Evolutionary conservation across 1,140 invertebrate genomes (phyloP), one percentile per base, ranked within the genome.

Genomic region (Tenebrio molitor): DNA sequence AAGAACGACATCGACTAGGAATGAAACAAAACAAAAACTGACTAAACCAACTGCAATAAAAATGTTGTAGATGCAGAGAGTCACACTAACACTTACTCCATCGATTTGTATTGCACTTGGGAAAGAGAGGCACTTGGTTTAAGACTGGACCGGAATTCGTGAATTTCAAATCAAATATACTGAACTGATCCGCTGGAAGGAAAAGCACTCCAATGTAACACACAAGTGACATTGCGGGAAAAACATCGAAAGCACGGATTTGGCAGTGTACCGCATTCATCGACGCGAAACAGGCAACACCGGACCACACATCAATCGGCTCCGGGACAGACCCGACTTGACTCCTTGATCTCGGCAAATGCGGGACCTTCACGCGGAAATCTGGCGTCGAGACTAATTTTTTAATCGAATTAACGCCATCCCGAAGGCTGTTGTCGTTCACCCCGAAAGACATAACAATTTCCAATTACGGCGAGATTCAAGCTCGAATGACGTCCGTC

Each of bases 131-230:
- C 75, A 80, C 78, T 74, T 80, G 75, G 76, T 82, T 81, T 66
- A 80, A 77, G 64, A 78, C 75, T 36, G 80, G 79, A 65, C 80
- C 80, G 58, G 33, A 62, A 70, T 76, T 78, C 50, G 77, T 79
- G 74, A 82, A 82, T 62, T 81, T 75, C 74, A 82, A 74, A 76
- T 82, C 79, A 76, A 82, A 82, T 75, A 82, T 82, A 71, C 80
- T 82, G 77, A 82, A 82, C 14, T 80, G 74, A 41, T 75, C 66
- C 19, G 69, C 75, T 69, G 46, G 42, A 69, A 74, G 50, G 15
- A 66, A 66, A 66, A 66, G 64, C 36, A 66, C 25, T 66, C 36
- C 36, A 44, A 16, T 66, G 64, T 66, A 23, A 42, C 64, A 66
- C 64, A 44, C 17, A 66, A 66, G 14, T 14, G 8, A 41, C 34